phyloP scores from a whole-genome alignment of 2,113 vertebrate species.

The Pteronura brasiliensis region DNA sequence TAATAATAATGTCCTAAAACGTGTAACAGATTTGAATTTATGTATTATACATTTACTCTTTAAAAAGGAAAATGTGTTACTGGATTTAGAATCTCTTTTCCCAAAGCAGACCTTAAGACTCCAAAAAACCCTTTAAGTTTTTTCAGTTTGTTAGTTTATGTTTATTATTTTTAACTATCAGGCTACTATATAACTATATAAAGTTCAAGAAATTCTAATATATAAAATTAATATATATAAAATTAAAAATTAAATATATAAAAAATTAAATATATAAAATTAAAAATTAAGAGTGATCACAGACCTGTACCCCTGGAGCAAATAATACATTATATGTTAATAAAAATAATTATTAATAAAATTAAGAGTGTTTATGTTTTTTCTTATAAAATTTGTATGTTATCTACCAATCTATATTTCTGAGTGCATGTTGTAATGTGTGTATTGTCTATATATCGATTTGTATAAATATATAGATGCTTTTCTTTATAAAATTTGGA shows the following conservation, averaged over 20 bases:
- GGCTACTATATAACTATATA: background rate
- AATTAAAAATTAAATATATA: too few species aligned
- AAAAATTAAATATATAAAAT: too few species aligned
- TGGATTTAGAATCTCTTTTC: background rate
- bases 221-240: too few species aligned
- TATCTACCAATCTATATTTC: background rate
- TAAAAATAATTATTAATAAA: background rate
- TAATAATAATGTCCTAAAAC: background rate
- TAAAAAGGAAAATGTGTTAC: background rate
- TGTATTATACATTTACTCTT: background rate
- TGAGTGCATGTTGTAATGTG: background rate
- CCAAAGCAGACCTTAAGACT: background rate
- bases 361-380: background rate
- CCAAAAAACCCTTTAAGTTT: background rate
- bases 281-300: background rate
- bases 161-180: background rate
- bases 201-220: background rate
- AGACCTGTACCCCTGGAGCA: too few species aligned
- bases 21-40: background rate
- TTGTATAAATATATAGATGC: background rate
- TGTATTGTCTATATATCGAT: background rate
- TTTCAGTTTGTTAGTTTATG: background rate
- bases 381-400: background rate
- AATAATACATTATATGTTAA: too few species aligned
- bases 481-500: background rate